These are phyloP conservation scores for Epinephelus awoara DNA, from an alignment of 2,797 vertebrate genomes.

Conservation along the genomic window DNA sequence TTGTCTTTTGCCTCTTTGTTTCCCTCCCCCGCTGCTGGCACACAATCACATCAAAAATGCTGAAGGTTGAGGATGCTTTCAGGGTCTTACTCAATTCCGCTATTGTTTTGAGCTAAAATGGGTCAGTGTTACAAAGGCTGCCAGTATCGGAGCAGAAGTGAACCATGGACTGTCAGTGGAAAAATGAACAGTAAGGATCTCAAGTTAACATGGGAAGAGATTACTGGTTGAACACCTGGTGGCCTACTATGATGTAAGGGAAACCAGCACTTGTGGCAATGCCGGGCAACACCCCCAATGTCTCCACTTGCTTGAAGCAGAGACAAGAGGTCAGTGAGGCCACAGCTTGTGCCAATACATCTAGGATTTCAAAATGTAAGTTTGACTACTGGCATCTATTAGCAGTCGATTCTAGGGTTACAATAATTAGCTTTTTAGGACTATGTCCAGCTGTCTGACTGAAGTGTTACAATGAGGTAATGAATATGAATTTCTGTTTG, in stretches of 20 bases:
- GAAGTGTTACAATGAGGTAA: slow-evolving; percentile 12
- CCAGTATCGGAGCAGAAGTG: slow-evolving; percentile 51
- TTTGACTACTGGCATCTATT: background rate
- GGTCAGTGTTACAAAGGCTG: slow-evolving; percentile 77
- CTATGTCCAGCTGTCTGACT: slow-evolving; percentile 13
- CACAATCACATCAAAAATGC: slow-evolving; percentile 37
- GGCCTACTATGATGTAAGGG: slow-evolving; percentile 27
- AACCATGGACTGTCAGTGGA: slow-evolving; percentile 15
- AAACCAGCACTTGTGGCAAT: background rate
- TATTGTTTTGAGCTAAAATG: slow-evolving; percentile 70
- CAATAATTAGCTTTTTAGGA: background rate
- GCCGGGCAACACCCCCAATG: background rate
- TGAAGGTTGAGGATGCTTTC: slow-evolving; percentile 39
- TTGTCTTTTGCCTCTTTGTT: slow-evolving; percentile 7
- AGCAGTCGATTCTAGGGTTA: background rate
- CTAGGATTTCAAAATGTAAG: background rate
- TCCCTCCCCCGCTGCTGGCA: slow-evolving; percentile 7
- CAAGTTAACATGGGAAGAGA: slow-evolving; percentile 45
- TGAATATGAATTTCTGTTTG: background rate
- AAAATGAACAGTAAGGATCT: slow-evolving; percentile 46
- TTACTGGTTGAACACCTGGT: slow-evolving; percentile 30
- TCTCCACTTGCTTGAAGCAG: background rate
- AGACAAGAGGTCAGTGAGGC: slow-evolving; percentile 1
- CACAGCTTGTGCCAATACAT: slow-evolving; percentile 6
- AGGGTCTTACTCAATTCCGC: slow-evolving; percentile 56